Percentiles rank a stretch among this genome's conserved stretches.
These are phyloP conservation scores for Ochropacha duplaris DNA, from an alignment of 2,888 invertebrate genomes.

Conservation along the genomic window DNA sequence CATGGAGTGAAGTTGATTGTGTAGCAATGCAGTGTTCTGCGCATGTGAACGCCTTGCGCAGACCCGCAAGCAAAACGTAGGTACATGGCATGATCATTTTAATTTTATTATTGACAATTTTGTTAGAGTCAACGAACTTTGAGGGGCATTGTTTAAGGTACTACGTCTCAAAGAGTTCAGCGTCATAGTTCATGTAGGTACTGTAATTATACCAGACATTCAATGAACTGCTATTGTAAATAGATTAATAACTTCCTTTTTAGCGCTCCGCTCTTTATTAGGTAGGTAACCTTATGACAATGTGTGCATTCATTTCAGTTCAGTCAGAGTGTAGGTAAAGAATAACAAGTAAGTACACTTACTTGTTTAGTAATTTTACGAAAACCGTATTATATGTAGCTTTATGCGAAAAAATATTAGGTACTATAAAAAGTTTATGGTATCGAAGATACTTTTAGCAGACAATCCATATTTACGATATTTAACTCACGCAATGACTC, in stretches of 20 bases:
- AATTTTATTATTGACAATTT: conserved; percentile 72
- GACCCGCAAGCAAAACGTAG: conserved; percentile 46
- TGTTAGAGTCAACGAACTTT: conserved; percentile 65
- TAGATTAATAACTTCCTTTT: conserved; percentile 42
- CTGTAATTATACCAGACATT: not conserved
- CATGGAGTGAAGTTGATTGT: conserved; percentile 72
- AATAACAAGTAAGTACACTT: too few relatives aligned
- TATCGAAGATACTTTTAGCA: too few relatives aligned
- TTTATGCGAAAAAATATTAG: too few relatives aligned
- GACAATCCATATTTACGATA: too few relatives aligned
- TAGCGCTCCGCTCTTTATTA: conserved; percentile 11
- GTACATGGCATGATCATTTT: conserved; percentile 49
- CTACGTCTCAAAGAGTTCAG: conserved; percentile 8
- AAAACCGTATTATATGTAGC: too few relatives aligned
- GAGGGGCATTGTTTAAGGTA: conserved; percentile 9
- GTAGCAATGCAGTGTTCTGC: conserved; percentile 79
- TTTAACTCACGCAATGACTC: too few relatives aligned
- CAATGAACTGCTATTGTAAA: conserved; percentile 15
- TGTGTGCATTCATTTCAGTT: conserved; percentile 31
- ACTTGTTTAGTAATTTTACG: too few relatives aligned
- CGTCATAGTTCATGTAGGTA: not conserved
- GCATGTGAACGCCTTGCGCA: conserved; percentile 76
- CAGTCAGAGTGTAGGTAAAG: not conserved
- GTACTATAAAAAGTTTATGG: too few relatives aligned
- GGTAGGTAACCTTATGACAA: conserved; percentile 5